Evolutionary conservation across 2,113 vertebrate genomes (phyloP).

Genomic region (Forbesichthys agassizii): DNA sequence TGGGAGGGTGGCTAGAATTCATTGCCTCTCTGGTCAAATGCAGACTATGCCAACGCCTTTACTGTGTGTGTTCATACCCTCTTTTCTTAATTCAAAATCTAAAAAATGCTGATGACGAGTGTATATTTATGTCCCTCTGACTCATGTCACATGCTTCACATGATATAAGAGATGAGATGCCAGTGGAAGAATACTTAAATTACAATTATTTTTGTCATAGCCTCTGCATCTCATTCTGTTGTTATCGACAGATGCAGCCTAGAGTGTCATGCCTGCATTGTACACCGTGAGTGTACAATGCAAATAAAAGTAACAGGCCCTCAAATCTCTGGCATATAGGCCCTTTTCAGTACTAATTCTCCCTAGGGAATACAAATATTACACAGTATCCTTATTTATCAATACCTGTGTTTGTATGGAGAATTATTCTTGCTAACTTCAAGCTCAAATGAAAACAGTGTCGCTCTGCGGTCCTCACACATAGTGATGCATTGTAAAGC

Average conservation of each 20-base stretch:
- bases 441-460: too few species aligned
- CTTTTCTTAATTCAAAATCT: conserved; percentile 14
- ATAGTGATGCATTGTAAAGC: too few species aligned
- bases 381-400: too few species aligned
- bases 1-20: conserved; percentile 23
- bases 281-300: too few species aligned
- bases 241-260: too few species aligned
- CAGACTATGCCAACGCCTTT: conserved; percentile 16
- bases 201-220: background rate
- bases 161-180: conserved; percentile 10
- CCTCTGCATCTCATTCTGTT: conserved; percentile 10
- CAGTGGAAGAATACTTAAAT: background rate
- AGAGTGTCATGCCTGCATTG: too few species aligned
- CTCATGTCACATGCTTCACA: conserved; percentile 18
- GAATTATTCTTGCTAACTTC: too few species aligned
- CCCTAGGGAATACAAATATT: too few species aligned
- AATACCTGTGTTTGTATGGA: too few species aligned
- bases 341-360: too few species aligned
- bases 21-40: conserved; percentile 10
- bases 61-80: background rate
- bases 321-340: background rate
- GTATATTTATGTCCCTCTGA: conserved; percentile 33
- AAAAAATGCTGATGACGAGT: conserved; percentile 18
- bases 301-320: background rate
- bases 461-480: too few species aligned